Evolutionary conservation across 2,113 vertebrate species (phyloP).

Genomic region (Odobenus rosmarus): DNA sequence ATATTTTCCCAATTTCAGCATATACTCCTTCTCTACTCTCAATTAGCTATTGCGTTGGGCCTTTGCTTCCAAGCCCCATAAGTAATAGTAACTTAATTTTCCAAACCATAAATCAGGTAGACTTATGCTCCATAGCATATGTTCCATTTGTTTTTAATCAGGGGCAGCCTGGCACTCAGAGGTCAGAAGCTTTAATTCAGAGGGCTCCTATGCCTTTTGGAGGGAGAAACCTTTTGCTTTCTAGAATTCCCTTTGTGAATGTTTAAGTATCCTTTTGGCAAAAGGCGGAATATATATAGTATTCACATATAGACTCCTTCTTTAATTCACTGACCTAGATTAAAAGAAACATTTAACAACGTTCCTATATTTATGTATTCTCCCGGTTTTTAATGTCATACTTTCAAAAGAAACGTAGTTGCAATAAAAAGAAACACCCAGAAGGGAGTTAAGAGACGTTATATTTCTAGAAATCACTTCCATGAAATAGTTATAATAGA

Average conservation of each 20-base stretch:
- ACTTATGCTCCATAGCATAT: slow-evolving; percentile 26
- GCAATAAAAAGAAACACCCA: neutral
- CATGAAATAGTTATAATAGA: neutral
- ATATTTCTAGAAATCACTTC: slow-evolving; percentile 12
- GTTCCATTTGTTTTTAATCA: slow-evolving; percentile 82
- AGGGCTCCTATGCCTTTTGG: neutral
- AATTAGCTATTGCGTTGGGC: slow-evolving; percentile 75
- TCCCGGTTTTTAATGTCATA: neutral
- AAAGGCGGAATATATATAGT: slow-evolving; percentile 31
- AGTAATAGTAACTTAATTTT: slow-evolving; percentile 83
- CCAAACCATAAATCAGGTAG: slow-evolving; percentile 77
- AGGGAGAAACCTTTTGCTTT: slow-evolving; percentile 11
- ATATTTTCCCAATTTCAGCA: slow-evolving; percentile 78
- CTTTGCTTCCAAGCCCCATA: slow-evolving; percentile 73
- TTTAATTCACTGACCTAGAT: slow-evolving; percentile 35
- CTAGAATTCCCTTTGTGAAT: slow-evolving; percentile 73
- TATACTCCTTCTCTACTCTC: slow-evolving; percentile 64
- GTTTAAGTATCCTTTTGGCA: slow-evolving; percentile 70
- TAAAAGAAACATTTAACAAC: neutral
- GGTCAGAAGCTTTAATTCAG: slow-evolving; percentile 77
- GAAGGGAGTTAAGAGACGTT: neutral
- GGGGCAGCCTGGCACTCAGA: slow-evolving; percentile 51
- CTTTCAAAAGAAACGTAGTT: neutral
- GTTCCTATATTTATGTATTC: neutral
- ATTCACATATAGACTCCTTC: slow-evolving; percentile 28